A percentile compares a stretch with the other conserved stretches of the same genome.
Conservation (phyloP, 1,140 invertebrate species). For the Drosophila sucinea region DNA sequence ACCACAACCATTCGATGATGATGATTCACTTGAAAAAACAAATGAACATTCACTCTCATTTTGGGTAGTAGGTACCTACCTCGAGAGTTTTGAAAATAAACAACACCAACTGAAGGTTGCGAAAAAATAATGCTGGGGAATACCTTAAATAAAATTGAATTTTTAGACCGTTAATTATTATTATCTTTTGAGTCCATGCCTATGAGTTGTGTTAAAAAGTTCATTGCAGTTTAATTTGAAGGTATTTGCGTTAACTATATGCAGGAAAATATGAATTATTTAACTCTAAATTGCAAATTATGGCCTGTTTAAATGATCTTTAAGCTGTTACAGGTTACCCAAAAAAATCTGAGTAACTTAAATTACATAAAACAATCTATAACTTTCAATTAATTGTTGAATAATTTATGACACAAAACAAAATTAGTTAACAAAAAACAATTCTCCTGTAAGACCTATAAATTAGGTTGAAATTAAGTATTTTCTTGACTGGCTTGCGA, state of each 20-base stretch:
- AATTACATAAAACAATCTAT: too few relatives aligned
- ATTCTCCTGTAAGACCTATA: too few relatives aligned
- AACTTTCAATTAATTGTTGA: too few relatives aligned
- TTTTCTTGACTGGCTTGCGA: too few relatives aligned
- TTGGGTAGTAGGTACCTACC: background rate
- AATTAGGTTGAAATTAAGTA: too few relatives aligned
- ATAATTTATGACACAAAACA: too few relatives aligned
- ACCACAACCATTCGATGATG: constrained; percentile 56
- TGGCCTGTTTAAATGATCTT: too few relatives aligned
- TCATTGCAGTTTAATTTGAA: constrained; percentile 46
- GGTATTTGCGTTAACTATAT: constrained; percentile 8
- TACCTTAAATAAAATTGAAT: constrained; percentile 42
- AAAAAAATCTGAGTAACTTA: too few relatives aligned
- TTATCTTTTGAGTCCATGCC: constrained; percentile 30
- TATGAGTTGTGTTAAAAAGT: constrained; percentile 29
- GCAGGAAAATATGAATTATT: background rate
- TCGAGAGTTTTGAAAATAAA: constrained; percentile 26
- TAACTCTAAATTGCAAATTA: background rate
- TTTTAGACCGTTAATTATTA: constrained; percentile 18
- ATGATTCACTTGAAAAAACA: constrained; percentile 51
- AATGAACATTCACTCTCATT: constrained; percentile 28
- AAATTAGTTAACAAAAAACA: too few relatives aligned
- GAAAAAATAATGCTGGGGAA: constrained; percentile 58
- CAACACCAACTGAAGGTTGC: constrained; percentile 57
- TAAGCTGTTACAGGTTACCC: too few relatives aligned